Percentiles rank a stretch among this genome's conserved stretches.
These are phyloP conservation scores for Drosophila ogumai DNA, from an alignment of 1,140 invertebrate genomes.

Conservation along the genomic window DNA sequence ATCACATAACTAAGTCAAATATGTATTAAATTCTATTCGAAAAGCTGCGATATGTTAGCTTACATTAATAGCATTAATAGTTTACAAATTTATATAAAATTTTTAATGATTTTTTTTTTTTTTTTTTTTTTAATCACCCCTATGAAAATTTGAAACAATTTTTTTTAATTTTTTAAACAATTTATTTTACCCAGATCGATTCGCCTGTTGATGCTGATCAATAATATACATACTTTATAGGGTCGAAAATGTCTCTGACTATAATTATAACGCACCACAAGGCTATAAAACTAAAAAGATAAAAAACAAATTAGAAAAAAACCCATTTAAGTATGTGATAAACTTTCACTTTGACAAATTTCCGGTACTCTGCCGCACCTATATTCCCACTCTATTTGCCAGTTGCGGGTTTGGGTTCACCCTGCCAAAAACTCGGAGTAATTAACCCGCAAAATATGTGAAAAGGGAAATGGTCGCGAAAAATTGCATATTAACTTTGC, in stretches of 20 bases:
- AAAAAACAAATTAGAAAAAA: neutral
- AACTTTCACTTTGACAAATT: constrained; percentile 31
- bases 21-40: no score
- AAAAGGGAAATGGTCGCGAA: constrained; percentile 29
- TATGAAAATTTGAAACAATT: no score
- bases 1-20: no score
- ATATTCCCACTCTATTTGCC: neutral
- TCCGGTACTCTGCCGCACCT: neutral
- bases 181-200: no score
- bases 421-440: constrained; percentile 16
- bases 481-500: constrained; percentile 50
- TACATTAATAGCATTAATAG: no score
- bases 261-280: neutral
- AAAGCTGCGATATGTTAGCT: no score
- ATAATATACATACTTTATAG: neutral
- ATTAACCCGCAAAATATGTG: constrained; percentile 49
- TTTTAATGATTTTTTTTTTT: no score
- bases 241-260: neutral
- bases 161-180: no score
- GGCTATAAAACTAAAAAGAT: neutral
- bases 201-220: neutral
- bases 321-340: neutral
- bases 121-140: no score
- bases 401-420: neutral
- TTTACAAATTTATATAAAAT: no score